A percentile compares a stretch with the other conserved stretches of the same genome.
Conservation (phyloP, 2,888 invertebrate genomes). For the Tinea semifulvella region DNA sequence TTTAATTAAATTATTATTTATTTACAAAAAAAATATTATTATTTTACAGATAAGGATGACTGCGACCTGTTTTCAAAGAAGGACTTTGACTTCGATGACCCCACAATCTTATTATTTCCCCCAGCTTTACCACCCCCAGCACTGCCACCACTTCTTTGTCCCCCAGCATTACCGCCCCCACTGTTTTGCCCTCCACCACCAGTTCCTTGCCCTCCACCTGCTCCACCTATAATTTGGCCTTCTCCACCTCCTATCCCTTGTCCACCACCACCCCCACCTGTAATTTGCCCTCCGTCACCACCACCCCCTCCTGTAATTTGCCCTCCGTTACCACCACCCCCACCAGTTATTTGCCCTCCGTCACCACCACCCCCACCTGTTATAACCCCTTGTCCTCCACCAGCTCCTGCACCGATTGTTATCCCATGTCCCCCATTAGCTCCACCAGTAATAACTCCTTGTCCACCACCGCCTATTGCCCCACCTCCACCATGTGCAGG, state of each 20-base stretch:
- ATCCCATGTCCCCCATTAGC: slow-evolving; percentile 16
- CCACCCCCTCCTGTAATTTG: slow-evolving; percentile 13
- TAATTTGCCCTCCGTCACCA: slow-evolving; percentile 17
- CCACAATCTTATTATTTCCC: neutral
- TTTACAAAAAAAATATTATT: too few relatives aligned
- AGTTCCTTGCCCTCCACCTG: slow-evolving; percentile 19
- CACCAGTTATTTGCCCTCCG: slow-evolving; percentile 22
- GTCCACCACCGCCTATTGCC: neutral
- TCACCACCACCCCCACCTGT: slow-evolving; percentile 18
- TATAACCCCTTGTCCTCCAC: slow-evolving; percentile 22
- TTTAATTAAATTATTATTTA: too few relatives aligned
- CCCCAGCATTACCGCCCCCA: slow-evolving; percentile 45
- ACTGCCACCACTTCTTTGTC: slow-evolving; percentile 27
- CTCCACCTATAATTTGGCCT: slow-evolving; percentile 18
- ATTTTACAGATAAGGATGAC: slow-evolving; percentile 25
- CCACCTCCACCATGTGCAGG: slow-evolving; percentile 2
- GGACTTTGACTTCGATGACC: neutral
- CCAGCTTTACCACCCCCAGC: slow-evolving; percentile 2
- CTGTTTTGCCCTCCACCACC: slow-evolving; percentile 25
- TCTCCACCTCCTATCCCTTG: slow-evolving; percentile 19
- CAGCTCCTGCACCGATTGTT: slow-evolving; percentile 17
- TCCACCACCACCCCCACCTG: slow-evolving; percentile 20
- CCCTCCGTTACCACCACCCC: slow-evolving; percentile 20
- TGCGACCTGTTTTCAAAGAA: slow-evolving; percentile 5
- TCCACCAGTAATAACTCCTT: slow-evolving; percentile 17